Percentiles rank a stretch among this genome's conserved stretches.
These are phyloP conservation scores for Lycia hirtaria DNA, from an alignment of 2,888 invertebrate species.

Conservation along the genomic window DNA sequence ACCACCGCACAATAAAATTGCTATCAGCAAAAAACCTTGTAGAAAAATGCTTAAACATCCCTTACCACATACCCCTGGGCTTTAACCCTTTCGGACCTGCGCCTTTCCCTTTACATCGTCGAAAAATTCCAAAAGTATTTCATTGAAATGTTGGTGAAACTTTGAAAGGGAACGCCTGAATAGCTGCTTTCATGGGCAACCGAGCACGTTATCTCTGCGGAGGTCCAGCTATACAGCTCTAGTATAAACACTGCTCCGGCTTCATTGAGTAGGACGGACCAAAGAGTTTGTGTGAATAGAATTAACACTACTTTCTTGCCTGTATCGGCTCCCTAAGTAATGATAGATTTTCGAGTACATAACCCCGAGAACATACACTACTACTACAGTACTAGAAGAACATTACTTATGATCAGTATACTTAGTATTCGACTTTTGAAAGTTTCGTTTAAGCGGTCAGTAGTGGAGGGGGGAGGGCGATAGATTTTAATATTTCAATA, in stretches of 20 bases:
- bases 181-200: conserved; percentile 11
- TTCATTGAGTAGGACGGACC: background rate
- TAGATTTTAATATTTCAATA: too few relatives aligned
- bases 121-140: conserved; percentile 18
- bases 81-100: conserved; percentile 13
- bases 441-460: too few relatives aligned
- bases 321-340: too few relatives aligned
- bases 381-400: too few relatives aligned
- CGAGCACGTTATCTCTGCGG: conserved; percentile 15
- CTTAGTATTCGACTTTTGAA: too few relatives aligned
- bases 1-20: background rate
- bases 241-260: background rate
- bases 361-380: too few relatives aligned
- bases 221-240: background rate
- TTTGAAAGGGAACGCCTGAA: conserved; percentile 16
- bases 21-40: conserved; percentile 1
- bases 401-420: too few relatives aligned
- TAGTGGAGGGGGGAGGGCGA: too few relatives aligned
- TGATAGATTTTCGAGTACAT: too few relatives aligned
- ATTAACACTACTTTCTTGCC: background rate
- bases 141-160: conserved; percentile 14
- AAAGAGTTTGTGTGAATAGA: background rate
- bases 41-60: conserved; percentile 9
- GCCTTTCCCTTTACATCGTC: conserved; percentile 10
- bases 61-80: conserved; percentile 10